A percentile compares a stretch with the other conserved stretches of the same genome.
phyloP scores from a whole-genome alignment of 2,888 invertebrate species.

The Pachydiplax longipennis region DNA sequence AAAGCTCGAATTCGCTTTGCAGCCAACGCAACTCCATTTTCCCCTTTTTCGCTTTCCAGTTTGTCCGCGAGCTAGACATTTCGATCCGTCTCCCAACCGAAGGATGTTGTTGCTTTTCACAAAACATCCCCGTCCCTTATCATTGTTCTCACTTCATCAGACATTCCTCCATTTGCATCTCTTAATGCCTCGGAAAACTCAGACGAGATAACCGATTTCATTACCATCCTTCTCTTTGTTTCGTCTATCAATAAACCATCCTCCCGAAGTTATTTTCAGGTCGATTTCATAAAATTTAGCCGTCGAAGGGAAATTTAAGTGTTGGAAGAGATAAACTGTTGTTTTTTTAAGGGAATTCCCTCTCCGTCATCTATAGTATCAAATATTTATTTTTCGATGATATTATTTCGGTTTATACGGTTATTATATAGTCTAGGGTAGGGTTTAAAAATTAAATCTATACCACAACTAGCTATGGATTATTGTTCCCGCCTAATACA shows the following conservation, averaged over 20 bases:
- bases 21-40: not conserved
- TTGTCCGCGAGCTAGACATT: not conserved
- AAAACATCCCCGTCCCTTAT: not conserved
- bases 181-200: not conserved
- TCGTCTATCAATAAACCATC: not conserved
- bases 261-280: not conserved
- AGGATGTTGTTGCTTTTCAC: not conserved
- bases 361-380: too few relatives aligned
- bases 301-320: too few relatives aligned
- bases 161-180: constrained; percentile 40
- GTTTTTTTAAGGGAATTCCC: too few relatives aligned
- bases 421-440: too few relatives aligned
- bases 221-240: not conserved
- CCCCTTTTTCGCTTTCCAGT: not conserved
- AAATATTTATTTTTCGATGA: too few relatives aligned
- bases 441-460: too few relatives aligned
- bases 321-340: too few relatives aligned
- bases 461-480: too few relatives aligned
- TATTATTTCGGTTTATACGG: too few relatives aligned
- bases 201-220: constrained; percentile 1
- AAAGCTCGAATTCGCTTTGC: not conserved
- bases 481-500: too few relatives aligned
- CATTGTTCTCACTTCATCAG: constrained; percentile 36
- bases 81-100: not conserved
- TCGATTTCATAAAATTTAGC: too few relatives aligned